Evolutionary conservation across 1,140 invertebrate species (phyloP), one percentile per base, ranked within the genome.

Genomic region (Choristoneura fumiferana): DNA sequence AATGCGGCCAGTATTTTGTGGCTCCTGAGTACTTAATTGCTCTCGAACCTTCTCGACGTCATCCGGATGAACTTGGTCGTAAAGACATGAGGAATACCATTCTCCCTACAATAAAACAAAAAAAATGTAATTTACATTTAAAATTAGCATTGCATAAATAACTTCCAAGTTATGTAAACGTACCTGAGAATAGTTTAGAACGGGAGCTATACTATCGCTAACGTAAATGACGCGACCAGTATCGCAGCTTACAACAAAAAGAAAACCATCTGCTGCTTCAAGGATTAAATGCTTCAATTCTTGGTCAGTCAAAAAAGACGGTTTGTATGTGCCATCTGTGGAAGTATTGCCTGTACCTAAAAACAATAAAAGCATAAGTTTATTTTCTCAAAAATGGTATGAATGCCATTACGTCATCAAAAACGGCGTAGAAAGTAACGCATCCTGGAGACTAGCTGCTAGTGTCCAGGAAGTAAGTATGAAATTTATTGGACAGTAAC

Each of bases 201-300:
- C 98, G 6, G 98, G 98, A 54, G 96, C 96, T 65, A 99, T 96
- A 36, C 98, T 99, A 90, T 99, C 99, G 9, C 98, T 99, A 10
- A 99, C 98, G 80, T 99, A 99, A 69, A 99, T 98, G 43, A 99
- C 94, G 69, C 97, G 92, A 0, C 98, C 98, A 13, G 96, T 97
- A 83, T 99, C 98, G 91, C 98, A 99, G 67, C 97, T 97, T 0
- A 99, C 96, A 6, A 99, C 98, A 89, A 99, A 99, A 15, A 99
- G 91, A 90, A 99, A 99, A 1, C 99, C 99, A 91, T 99, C 99
- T 8, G 99, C 98, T 13, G 99, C 98, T 91, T 99, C 98, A 49
- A 99, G 90, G 63, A 99, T 99, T 56, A 99, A 91, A 91, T 99
- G 98, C 84, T 99, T 99, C 13, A 99, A 90, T 87, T 99, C 99